Percentiles rank a stretch among this genome's conserved stretches.
These are phyloP conservation scores for Troides helena DNA, from an alignment of 2,888 invertebrate species.

Conservation along the genomic window DNA sequence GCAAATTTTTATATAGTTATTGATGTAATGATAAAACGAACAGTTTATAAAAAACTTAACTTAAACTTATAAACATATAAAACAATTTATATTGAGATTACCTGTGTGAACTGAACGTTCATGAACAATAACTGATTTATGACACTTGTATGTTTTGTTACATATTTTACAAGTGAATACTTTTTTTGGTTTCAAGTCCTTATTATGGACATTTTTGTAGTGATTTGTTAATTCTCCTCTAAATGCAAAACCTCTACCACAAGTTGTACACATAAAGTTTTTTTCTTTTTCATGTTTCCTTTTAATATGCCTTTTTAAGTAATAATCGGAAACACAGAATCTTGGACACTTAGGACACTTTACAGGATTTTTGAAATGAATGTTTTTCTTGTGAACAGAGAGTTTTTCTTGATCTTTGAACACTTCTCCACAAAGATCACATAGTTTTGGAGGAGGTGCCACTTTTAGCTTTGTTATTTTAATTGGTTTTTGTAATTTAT, in stretches of 20 bases:
- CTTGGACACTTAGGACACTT: conserved; percentile 62
- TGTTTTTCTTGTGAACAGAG: conserved; percentile 50
- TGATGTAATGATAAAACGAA: neutral
- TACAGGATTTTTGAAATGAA: conserved; percentile 50
- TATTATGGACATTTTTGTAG: conserved; percentile 58
- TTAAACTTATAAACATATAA: neutral
- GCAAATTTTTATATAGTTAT: neutral
- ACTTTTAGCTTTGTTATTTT: conserved; percentile 38
- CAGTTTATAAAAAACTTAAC: neutral
- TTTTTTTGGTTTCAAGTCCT: conserved; percentile 49
- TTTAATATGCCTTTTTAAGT: conserved; percentile 60
- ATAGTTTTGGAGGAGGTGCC: conserved; percentile 49
- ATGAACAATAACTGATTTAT: conserved; percentile 67
- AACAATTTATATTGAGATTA: conserved; percentile 36
- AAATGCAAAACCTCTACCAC: conserved; percentile 60
- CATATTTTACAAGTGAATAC: conserved; percentile 61
- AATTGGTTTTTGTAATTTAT: conserved; percentile 33
- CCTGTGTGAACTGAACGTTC: conserved; percentile 76
- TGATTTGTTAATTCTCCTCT: conserved; percentile 59
- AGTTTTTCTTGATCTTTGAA: conserved; percentile 54
- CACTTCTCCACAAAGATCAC: conserved; percentile 64
- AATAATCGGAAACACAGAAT: conserved; percentile 50
- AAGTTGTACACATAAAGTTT: conserved; percentile 60
- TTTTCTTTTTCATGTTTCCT: conserved; percentile 54
- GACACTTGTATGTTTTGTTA: conserved; percentile 62